Evolutionary conservation across 35 echinoderm and acorn worm genomes (phyloP).

Genomic region (Patiria miniata): DNA sequence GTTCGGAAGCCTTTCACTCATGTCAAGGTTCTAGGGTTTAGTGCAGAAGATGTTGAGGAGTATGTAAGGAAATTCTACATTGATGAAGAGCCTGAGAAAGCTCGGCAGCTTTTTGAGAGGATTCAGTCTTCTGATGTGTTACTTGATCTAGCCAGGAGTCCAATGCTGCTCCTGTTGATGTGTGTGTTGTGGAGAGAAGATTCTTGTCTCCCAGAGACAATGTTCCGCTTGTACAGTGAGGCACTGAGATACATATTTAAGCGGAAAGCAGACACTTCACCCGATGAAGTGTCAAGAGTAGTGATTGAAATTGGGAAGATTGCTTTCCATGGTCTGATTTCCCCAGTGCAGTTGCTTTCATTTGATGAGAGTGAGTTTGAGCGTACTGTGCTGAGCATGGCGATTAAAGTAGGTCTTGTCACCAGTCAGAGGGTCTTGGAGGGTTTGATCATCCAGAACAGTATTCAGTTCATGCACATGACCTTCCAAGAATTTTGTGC

Average conservation of each 20-base stretch:
- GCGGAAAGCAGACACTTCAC: background rate
- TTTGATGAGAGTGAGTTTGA: conserved; percentile 1
- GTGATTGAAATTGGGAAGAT: background rate
- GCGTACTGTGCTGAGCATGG: background rate
- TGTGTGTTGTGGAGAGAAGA: conserved; percentile 7
- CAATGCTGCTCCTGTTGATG: background rate
- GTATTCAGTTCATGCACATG: background rate
- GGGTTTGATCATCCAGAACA: background rate
- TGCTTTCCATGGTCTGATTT: background rate
- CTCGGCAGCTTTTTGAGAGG: background rate
- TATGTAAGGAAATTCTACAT: background rate
- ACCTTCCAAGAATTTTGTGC: background rate
- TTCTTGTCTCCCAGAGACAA: background rate
- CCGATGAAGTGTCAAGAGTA: background rate
- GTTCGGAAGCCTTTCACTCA: background rate
- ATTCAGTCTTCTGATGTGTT: background rate
- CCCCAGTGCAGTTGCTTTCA: background rate
- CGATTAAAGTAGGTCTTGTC: background rate
- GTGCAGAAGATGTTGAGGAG: background rate
- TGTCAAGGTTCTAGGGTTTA: background rate
- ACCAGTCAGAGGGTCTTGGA: background rate
- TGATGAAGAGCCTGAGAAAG: background rate
- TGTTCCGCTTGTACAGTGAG: background rate
- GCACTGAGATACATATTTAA: background rate
- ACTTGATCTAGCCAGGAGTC: background rate